Percentiles rank a stretch among this genome's conserved stretches.
Evolutionary conservation across 2,888 invertebrate genomes (phyloP).

Genomic region (Pandemis cinnamomeana): DNA sequence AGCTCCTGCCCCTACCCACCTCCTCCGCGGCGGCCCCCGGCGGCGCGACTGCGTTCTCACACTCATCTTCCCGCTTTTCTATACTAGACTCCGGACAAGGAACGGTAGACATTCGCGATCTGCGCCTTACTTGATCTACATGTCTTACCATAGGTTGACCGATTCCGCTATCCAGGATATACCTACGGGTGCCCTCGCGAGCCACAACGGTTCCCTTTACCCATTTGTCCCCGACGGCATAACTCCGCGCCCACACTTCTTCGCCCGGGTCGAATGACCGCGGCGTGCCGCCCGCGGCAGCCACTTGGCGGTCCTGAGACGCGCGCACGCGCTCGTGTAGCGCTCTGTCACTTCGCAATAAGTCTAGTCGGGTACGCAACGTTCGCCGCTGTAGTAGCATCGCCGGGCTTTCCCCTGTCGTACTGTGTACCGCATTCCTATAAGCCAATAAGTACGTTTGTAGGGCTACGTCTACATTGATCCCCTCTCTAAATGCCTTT

Average conservation of each 20-base stretch:
- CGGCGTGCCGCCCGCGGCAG: not conserved
- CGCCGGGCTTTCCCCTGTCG: too few species aligned
- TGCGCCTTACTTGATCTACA: conserved; percentile 20
- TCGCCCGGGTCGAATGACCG: not conserved
- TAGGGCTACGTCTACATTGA: conserved; percentile 35
- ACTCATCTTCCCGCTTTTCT: not conserved
- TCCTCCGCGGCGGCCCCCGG: not conserved
- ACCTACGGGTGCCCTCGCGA: not conserved
- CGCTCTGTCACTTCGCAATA: conserved; percentile 7
- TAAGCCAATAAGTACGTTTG: conserved; percentile 34
- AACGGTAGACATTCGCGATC: conserved; percentile 14
- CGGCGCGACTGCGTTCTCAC: not conserved
- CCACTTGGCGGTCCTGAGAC: conserved; percentile 8
- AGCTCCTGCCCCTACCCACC: not conserved
- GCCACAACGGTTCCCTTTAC: not conserved
- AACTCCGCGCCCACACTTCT: not conserved
- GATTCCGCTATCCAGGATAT: too few species aligned
- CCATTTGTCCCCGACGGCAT: not conserved
- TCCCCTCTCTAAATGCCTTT: not conserved
- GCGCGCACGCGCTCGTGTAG: not conserved
- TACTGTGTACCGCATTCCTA: too few species aligned
- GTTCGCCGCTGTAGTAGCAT: conserved; percentile 18
- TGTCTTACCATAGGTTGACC: conserved; percentile 8
- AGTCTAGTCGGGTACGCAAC: conserved; percentile 28
- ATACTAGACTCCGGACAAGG: conserved; percentile 7